Base-by-base conservation (phyloP, 2,888 invertebrate species). In the Synanthedon formicaeformis region DNA sequence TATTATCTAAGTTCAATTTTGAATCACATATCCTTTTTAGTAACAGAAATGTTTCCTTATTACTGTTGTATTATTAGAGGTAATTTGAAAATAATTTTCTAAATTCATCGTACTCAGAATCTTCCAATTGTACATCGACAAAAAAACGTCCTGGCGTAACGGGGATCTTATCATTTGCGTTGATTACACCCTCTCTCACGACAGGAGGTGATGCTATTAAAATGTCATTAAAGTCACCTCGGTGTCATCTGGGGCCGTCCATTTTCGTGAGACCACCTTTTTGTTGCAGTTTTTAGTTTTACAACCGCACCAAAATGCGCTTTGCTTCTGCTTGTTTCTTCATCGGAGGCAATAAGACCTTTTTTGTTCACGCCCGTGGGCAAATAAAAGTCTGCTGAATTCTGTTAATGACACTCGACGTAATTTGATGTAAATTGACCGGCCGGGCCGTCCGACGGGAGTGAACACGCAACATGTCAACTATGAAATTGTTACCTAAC, bases 391-490 rank as follows among this genome's bases (percentile, higher is more conserved):
- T 70, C 73, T 65, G 69, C 74, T 60, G 64, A 57, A 65, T 69
- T 76, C 69, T 67, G 75, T 81, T 87, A 86, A 85, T 84, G 84
- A 82, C 79, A 78, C 71, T 78, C 69, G 69, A 70, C 74, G 78
- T 84, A 84, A 83, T 85, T 83, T 78, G 79, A 81, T 79, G 81
- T 83, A 82, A 85, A 84, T 83, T 84, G 81, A 81, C 77, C 77
- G 66, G 66, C 66, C 65, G 68, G 66, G 66, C 66, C 65, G 68
- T 62, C 71, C 66, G 73, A 73, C 74, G 69, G 73, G 65, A 66
- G 71, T 70, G 63, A 60, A 68, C 85, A 85, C 82, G 86, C 85
- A 81, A 84, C 73, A 76, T 81, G 85, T 84, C 85, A 81, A 80
- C 85, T 84, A 79, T 81, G 78, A 81, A 81, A 84, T 82, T 81